Conservation (phyloP, 2,888 invertebrate species). For the Panzeria rudis region DNA sequence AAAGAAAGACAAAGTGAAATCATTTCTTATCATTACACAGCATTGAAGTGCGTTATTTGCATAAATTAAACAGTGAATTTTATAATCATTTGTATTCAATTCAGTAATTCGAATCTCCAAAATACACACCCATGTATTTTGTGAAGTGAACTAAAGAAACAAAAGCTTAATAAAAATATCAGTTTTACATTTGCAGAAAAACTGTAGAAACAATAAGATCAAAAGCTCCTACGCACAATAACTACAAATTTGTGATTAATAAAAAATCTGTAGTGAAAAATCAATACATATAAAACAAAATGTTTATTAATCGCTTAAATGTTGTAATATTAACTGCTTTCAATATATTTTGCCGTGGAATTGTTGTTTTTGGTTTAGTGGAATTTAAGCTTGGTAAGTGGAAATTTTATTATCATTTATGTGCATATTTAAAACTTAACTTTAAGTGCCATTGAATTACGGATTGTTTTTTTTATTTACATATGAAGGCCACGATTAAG, state of each 20-base stretch:
- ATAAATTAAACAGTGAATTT: not conserved
- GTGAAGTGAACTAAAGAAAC: not conserved
- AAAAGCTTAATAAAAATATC: not conserved
- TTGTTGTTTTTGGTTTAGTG: not conserved
- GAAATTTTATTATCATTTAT: not conserved
- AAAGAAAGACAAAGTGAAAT: constrained; percentile 4
- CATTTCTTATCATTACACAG: constrained; percentile 15
- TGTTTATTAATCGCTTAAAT: constrained; percentile 15
- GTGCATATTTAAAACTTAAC: not conserved
- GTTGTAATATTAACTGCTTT: not conserved
- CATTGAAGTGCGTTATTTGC: not conserved
- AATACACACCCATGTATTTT: not conserved
- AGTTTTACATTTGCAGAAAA: not conserved
- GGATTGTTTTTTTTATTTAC: too few relatives aligned
- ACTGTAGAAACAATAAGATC: not conserved
- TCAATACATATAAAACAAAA: not conserved
- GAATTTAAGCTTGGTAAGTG: constrained; percentile 30
- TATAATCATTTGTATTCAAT: constrained; percentile 19
- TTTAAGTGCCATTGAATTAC: too few relatives aligned
- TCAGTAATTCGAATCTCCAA: constrained; percentile 15
- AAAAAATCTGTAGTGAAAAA: too few relatives aligned
- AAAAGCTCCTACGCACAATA: not conserved
- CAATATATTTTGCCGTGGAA: not conserved
- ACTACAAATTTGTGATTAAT: not conserved
- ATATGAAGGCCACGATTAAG: too few relatives aligned